These are phyloP conservation scores for Ptychobarbus kaznakovi DNA, from an alignment of 2,797 vertebrate genomes.

Conservation along the genomic window DNA sequence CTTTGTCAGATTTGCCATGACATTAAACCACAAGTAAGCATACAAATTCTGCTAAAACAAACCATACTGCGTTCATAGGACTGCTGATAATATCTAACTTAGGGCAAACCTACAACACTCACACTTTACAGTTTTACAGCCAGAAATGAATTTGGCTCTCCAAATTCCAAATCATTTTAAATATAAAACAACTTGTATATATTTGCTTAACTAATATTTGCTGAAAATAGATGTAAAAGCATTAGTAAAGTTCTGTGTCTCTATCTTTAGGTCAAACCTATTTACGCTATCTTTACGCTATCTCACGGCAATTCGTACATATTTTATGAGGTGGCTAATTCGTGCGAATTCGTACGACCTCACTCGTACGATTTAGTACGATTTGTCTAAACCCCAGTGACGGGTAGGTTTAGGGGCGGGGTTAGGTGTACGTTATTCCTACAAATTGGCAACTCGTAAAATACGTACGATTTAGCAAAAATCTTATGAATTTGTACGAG, in stretches of 20 bases:
- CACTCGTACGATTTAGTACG: no score
- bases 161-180: neutral
- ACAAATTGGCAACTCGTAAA: no score
- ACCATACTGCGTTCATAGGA: neutral
- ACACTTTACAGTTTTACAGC: constrained; percentile 20
- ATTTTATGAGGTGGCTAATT: no score
- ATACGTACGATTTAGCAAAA: no score
- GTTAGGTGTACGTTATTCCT: no score
- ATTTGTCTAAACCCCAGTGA: no score
- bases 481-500: no score
- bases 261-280: constrained; percentile 15
- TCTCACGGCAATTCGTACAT: no score
- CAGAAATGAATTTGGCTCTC: neutral
- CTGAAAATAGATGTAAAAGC: neutral
- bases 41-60: neutral
- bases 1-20: constrained; percentile 18
- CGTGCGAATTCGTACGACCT: no score
- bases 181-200: neutral
- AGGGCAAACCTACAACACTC: neutral
- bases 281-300: no score
- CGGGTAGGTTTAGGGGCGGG: no score
- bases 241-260: neutral
- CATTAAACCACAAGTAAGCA: neutral
- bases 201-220: neutral
- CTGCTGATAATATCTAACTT: constrained; percentile 33